phyloP scores from a whole-genome alignment of 2,797 vertebrate species.

The Alca torda region DNA sequence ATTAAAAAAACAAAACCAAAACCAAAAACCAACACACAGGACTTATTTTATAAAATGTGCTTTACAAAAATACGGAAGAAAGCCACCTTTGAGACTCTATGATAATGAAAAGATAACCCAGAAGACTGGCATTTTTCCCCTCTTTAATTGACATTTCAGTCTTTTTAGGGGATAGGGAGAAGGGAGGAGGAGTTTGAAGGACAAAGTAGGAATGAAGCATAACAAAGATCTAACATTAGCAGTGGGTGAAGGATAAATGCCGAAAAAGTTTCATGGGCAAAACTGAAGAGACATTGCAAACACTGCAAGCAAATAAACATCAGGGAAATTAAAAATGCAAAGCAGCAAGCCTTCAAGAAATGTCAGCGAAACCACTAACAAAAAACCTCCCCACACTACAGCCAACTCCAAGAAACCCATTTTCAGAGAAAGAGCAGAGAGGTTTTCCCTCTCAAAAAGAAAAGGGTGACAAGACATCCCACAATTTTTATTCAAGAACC shows the following conservation, averaged over 20 bases:
- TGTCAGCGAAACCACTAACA: neutral
- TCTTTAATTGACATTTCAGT: neutral
- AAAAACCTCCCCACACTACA: neutral
- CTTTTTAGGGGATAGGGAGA: neutral
- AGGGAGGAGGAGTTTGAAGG: neutral
- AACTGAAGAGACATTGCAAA: neutral
- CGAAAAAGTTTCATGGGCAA: neutral
- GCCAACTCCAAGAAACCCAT: neutral
- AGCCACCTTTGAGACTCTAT: neutral
- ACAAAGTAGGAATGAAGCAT: neutral
- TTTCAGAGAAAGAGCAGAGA: neutral
- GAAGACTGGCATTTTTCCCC: neutral
- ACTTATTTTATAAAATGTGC: neutral
- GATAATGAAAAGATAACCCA: neutral
- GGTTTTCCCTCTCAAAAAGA: neutral
- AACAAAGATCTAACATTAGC: neutral
- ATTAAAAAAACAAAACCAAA: neutral
- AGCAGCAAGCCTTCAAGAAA: neutral
- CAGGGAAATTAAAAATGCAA: conserved; percentile 21
- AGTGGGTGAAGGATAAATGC: neutral
- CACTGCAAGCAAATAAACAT: neutral
- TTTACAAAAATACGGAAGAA: neutral
- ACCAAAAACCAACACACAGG: neutral
- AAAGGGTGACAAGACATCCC: neutral
- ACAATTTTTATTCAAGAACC: neutral